phyloP scores from a whole-genome alignment of 2,113 vertebrate species.

The Sylvia atricapilla region DNA sequence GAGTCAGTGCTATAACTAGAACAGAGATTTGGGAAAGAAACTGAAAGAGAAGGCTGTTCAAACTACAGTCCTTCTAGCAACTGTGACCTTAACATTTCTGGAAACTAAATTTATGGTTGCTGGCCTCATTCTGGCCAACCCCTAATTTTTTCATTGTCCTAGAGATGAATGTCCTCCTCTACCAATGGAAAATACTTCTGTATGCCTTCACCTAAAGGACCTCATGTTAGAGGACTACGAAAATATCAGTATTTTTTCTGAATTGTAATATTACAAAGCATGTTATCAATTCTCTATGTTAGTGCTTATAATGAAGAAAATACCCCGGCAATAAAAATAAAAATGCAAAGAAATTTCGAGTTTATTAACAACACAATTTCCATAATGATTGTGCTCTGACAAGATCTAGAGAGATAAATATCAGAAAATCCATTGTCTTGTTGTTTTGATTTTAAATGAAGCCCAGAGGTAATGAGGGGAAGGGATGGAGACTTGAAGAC shows the following conservation, averaged over 20 bases:
- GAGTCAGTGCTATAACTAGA: not conserved
- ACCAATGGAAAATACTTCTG: not conserved
- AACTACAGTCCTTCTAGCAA: not conserved
- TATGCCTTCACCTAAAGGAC: not conserved
- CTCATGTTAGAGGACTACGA: not conserved
- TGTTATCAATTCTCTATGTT: not conserved
- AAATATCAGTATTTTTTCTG: not conserved
- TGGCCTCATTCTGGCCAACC: not conserved
- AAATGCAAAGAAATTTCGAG: not conserved
- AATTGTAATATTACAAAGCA: not conserved
- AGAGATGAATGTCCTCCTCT: not conserved
- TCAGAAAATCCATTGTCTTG: not conserved
- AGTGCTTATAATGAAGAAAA: not conserved
- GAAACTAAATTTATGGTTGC: not conserved
- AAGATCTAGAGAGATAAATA: not conserved
- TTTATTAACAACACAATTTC: not conserved
- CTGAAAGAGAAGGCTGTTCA: not conserved
- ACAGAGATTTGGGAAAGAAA: not conserved
- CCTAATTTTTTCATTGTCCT: not conserved
- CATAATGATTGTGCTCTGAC: not conserved
- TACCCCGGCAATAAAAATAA: not conserved
- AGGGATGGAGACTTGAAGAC: not conserved
- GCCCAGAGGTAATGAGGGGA: not conserved
- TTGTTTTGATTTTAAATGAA: not conserved
- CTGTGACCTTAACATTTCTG: not conserved